phyloP scores from a whole-genome alignment of 1,140 invertebrate species.

The Hypothenemus hampei region DNA sequence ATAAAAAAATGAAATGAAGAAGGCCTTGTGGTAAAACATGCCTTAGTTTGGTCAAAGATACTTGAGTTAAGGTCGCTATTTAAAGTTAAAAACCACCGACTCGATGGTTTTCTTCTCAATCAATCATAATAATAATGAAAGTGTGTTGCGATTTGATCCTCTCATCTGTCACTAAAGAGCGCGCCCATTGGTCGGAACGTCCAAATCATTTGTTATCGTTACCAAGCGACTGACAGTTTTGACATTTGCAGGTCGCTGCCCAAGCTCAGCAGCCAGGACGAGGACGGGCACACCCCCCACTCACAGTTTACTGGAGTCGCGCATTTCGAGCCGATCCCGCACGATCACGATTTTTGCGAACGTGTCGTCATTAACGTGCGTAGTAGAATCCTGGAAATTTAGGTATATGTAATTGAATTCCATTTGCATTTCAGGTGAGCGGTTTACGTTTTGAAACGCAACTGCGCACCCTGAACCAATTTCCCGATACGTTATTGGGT shows the following conservation, averaged over 20 bases:
- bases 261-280: slow-evolving; percentile 91
- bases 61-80: no score
- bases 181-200: not conserved
- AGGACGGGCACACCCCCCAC: slow-evolving; percentile 80
- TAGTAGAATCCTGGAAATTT: slow-evolving; percentile 33
- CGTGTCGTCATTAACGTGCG: slow-evolving; percentile 97
- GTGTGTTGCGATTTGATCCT: not conserved
- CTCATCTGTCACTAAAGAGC: not conserved
- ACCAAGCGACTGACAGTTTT: no score
- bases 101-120: no score
- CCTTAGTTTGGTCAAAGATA: no score
- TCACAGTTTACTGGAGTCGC: slow-evolving; percentile 74
- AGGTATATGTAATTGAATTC: no score
- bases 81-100: no score
- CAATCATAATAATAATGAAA: no score
- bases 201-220: no score
- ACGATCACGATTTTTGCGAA: slow-evolving; percentile 96
- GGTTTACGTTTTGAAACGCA: slow-evolving; percentile 98
- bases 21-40: no score
- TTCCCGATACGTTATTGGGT: slow-evolving; percentile 96
- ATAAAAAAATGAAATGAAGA: no score
- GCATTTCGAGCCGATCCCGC: slow-evolving; percentile 93
- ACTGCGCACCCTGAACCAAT: slow-evolving; percentile 95
- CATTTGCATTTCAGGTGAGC: slow-evolving; percentile 86
- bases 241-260: slow-evolving; percentile 92